Base-by-base conservation (phyloP, 2,888 invertebrate genomes). In the Leucoma salicis region DNA sequence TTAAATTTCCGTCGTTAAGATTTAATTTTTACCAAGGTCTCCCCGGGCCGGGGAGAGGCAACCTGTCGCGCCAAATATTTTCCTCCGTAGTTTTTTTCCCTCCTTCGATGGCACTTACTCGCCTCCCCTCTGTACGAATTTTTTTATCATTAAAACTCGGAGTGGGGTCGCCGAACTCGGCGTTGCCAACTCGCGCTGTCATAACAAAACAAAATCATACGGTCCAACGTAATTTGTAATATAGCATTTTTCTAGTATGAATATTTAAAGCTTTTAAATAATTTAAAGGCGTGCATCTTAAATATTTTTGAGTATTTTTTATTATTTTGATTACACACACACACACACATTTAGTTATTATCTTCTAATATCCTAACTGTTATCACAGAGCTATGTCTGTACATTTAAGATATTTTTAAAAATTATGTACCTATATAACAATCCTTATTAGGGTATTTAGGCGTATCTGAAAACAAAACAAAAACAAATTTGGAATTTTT, bases 61-160 rank as follows among this genome's bases (percentile, higher is more conserved):
- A 89, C 89, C 89, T 89, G 89, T 89, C 89, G 89, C 86, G 82
- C 89, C 89, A 89, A 89, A 89, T 89, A 89, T 89, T 89, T 89
- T 89, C 80, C 86, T 88, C 74, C 82, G 85, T 87, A 87, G 88
- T 87, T 88, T 89, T 39, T 86, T 88, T 83, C 82, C 87, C 84
- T 84, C 78, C 83, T 86, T 82, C 84, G 82, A 87, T 86, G 85
- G 87, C 89, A 89, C 89, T 89, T 87, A 87, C 82, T 54, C 58
- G 79, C 76, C 79, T 77, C 85, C 88, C 86, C 84, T 82, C 82
- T 75, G 82, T 82, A 87, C 89, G 89, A 89, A 86, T 89, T 89
- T 89, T 89, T 89, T 89, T 89, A 89, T 89, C 89, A 89, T 89
- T 89, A 88, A 89, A 89, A 88, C 84, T 67, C 82, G 68, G 73